phyloP scores from a whole-genome alignment of 2,888 invertebrate species.

The Tricholauxania praeusta region DNA sequence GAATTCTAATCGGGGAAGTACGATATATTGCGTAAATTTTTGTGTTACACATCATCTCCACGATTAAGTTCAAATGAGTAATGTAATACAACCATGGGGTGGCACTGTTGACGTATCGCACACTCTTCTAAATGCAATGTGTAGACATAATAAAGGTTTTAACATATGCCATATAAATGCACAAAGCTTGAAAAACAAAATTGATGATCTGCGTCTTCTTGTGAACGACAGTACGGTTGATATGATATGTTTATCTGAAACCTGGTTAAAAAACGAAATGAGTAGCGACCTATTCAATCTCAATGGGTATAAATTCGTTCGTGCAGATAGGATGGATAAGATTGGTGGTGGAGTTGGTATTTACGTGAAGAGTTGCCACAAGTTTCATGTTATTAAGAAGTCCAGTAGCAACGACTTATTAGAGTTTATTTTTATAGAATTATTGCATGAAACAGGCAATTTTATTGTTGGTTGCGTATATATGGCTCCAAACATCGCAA shows the following conservation, averaged over 20 bases:
- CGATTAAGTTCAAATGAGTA: neutral
- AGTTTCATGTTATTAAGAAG: neutral
- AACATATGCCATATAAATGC: slow-evolving; percentile 28
- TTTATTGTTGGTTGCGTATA: neutral
- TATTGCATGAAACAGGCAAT: neutral
- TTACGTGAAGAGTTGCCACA: neutral
- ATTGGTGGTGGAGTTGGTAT: slow-evolving; percentile 13
- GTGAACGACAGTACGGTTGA: slow-evolving; percentile 1
- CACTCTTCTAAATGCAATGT: neutral
- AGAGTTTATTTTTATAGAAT: neutral
- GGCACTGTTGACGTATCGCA: slow-evolving; percentile 1
- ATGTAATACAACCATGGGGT: slow-evolving; percentile 5
- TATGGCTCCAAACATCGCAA: slow-evolving; percentile 1
- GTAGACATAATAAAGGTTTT: slow-evolving; percentile 4
- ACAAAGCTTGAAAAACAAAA: slow-evolving; percentile 14
- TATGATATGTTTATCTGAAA: slow-evolving; percentile 26
- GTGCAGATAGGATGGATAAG: slow-evolving; percentile 12
- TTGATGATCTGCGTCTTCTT: slow-evolving; percentile 15
- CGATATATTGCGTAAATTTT: no score
- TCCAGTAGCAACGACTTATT: neutral
- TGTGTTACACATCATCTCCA: no score
- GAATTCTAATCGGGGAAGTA: no score
- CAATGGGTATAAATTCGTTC: slow-evolving; percentile 1
- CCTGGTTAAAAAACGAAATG: slow-evolving; percentile 23
- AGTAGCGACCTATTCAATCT: slow-evolving; percentile 5